phyloP scores from a whole-genome alignment of 1,140 invertebrate genomes.

The Mizuhopecten yessoensis region DNA sequence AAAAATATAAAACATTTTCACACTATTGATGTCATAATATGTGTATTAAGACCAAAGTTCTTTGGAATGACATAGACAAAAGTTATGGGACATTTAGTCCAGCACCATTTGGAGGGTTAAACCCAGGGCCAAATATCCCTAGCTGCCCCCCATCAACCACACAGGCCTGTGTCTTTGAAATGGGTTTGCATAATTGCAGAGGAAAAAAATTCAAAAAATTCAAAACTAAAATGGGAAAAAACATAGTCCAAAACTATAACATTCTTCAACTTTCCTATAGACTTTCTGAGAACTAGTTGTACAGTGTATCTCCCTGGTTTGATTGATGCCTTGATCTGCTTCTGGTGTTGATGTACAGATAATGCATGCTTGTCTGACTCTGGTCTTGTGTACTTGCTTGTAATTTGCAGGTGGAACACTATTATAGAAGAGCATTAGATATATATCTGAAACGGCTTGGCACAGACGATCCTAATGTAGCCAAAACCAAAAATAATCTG shows the following conservation, averaged over 20 bases:
- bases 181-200: too few species aligned
- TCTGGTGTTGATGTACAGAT: neutral
- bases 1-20: too few species aligned
- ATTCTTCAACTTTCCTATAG: neutral
- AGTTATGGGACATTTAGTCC: too few species aligned
- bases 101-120: too few species aligned
- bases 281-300: neutral
- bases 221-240: too few species aligned
- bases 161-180: too few species aligned
- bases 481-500: conserved; percentile 68
- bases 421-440: conserved; percentile 67
- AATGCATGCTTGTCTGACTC: neutral
- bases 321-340: neutral
- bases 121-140: too few species aligned
- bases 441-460: conserved; percentile 65
- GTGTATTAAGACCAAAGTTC: too few species aligned
- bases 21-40: too few species aligned
- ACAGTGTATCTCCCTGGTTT: neutral
- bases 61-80: too few species aligned
- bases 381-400: conserved; percentile 46
- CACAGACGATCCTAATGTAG: conserved; percentile 62
- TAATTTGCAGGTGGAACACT: conserved; percentile 65
- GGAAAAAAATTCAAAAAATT: too few species aligned
- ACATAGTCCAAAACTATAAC: neutral
- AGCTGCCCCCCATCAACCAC: too few species aligned